Base-by-base conservation (phyloP, 2,888 invertebrate species). In the Torymus texanus region DNA sequence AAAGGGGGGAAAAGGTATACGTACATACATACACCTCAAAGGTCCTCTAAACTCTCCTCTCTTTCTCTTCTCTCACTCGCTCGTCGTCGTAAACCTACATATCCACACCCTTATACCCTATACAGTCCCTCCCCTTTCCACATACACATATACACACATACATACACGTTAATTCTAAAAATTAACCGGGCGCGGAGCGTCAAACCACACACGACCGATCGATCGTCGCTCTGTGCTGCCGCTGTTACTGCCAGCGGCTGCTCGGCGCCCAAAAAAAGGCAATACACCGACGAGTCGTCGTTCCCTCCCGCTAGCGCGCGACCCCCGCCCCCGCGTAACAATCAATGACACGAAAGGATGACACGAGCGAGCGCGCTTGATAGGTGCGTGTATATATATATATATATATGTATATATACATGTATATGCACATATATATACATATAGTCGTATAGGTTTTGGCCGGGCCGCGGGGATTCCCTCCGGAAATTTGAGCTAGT, bases 401-500 rank as follows among this genome's bases (percentile, higher is more conserved):
- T 41, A 24, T 4, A 55, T 56, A 4, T 18, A n/a, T 21, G 3
- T 18, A 41, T 10, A 41, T 10, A 50, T 41, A 41, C 8, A 50
- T 14, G 16, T 2, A 8, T 3, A 24, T 5, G 41, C 18, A 1
- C 13, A n/a, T 21, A 4, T 8, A 41, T 1, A 41, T n/a, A 58
- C 41, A 41, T 41, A 41, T 41, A 41, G 41, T 11, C 51, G 41
- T 29, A 53, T 58, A 56, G 58, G 24, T 21, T 29, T 63, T 29
- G 59, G 24, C 41, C 68, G 53, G 51, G 68, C 50, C 53, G 59
- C 53, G 55, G 68, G 66, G 79, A 76, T 76, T 80, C 72, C 68
- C 72, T 76, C 56, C 75, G 79, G 76, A 80, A 80, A 80, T 80
- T 76, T 71, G 75, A 76, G 79, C 76, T 73, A 75, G 72, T 80